Evolutionary conservation across 2,797 vertebrate species (phyloP), one percentile per base, ranked within the genome.

Genomic region (Naso thynnoides): DNA sequence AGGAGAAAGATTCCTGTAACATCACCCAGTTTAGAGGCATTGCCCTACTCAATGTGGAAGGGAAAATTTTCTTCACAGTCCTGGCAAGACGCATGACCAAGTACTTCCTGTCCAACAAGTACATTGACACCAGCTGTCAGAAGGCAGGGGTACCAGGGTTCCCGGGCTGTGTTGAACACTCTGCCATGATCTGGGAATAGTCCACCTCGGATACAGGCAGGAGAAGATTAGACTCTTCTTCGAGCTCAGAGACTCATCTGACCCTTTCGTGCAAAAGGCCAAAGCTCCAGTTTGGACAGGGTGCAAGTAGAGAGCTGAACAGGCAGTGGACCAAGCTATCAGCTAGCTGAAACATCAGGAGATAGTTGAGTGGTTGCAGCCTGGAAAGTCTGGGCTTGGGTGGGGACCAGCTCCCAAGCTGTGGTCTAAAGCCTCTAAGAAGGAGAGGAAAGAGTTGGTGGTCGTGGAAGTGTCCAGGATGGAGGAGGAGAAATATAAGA

Each of bases 241-340:
- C 21, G 4, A 48, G 14, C 13, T 49, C 0, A n/a, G 3, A 11
- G 50, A 53, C 27, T 53, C 50, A 19, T 27, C 24, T 1, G 27
- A 52, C 1, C 27, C 8, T 0, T 0, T 4, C 0, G 8, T 31
- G 4, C 8, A 11, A 31, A 53, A 31, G 8, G 4, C 26, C 26
- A 31, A 19, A 8, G 18, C 18, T 8, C 27, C 6, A 26, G 14
- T 16, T 3, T 1, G 6, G 0, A 15, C 48, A 15, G 48, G 24
- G 6, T 3, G 5, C 2, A 31, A 31, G 18, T 53, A 9, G 27
- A 5, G 19, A 0, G 8, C 8, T 10, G 26, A 26, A 9, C 4
- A 31, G 8, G 19, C 27, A 0, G 50, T 31, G 0, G 50, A 53
- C 3, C 26, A 5, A 4, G 8, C 23, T 1, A 29, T 49, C 4